Base-by-base conservation (phyloP, 1,140 invertebrate species). In the Drosophila varians region DNA sequence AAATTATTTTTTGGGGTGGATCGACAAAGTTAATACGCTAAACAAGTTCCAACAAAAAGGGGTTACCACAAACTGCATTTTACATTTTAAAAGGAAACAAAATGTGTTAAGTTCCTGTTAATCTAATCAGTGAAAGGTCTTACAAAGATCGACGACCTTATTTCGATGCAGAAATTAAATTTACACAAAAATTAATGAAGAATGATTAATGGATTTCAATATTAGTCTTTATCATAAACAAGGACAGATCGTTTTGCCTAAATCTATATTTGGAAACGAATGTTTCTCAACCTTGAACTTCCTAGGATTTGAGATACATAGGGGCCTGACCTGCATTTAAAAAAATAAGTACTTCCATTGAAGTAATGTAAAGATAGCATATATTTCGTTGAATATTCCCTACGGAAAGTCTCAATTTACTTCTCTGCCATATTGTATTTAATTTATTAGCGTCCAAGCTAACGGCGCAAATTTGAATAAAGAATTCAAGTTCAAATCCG, bases 381-480 rank as follows among this genome's bases (percentile, higher is more conserved):
- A 16, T 3, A 4, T 16, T 40, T 53, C n/a, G 16, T 12, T 14
- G n/a, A 16, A 23, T 18, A 21, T 19, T 21, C 4, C 12, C 21
- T 16, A 43, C 25, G 2, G 8, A 28, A 43, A 12, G 12, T 14
- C 12, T 38, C 11, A 38, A 42, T 26, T 45, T 28, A 45, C 18
- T 25, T 21, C 16, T 3, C 9, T 18, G 25, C 21, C 26, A 26
- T 11, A 25, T 21, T n/a, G 23, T 55, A 21, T 18, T 57, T 25
- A 23, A 26, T 28, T 58, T 46, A 12, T 21, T 19, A 46, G 21
- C n/a, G 57, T 36, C 26, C 11, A 58, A 58, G 19, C 16, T 46
- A 58, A 62, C 60, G 60, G 53, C 60, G 40, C 54, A 62, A 58
- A 62, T 62, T 62, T 28, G 36, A 62, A 62, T 62, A 46, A 14